Conservation (phyloP, 2,113 vertebrate genomes). For the Pavo muticus region DNA sequence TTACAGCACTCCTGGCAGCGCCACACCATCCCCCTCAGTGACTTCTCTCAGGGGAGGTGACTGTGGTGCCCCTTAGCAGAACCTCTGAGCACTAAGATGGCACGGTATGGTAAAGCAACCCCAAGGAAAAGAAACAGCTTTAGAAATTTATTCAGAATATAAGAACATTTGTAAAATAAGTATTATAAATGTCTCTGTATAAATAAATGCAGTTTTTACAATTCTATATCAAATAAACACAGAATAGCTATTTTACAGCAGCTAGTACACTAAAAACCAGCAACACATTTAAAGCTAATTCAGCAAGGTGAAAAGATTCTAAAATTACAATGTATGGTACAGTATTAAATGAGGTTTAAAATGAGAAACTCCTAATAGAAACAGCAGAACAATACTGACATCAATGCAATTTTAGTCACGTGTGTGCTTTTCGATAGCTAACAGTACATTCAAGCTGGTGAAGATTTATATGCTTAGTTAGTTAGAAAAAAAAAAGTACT, state of each 20-base stretch:
- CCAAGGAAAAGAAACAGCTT: slow-evolving; percentile 51
- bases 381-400: slow-evolving; percentile 65
- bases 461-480: slow-evolving; percentile 11
- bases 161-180: slow-evolving; percentile 87
- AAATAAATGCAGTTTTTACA: slow-evolving; percentile 86
- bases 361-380: slow-evolving; percentile 49
- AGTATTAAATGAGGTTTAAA: slow-evolving; percentile 33
- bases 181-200: slow-evolving; percentile 90
- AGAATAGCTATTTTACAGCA: slow-evolving; percentile 80
- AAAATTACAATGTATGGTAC: slow-evolving; percentile 48
- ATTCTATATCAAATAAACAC: slow-evolving; percentile 83
- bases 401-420: slow-evolving; percentile 54
- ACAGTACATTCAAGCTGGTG: slow-evolving; percentile 74
- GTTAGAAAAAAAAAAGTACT: slow-evolving; percentile 25
- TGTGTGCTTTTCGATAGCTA: slow-evolving; percentile 68
- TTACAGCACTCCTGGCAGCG: neutral
- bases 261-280: slow-evolving; percentile 75
- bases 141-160: slow-evolving; percentile 90
- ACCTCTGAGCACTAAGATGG: neutral
- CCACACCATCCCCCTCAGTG: neutral
- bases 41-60: neutral
- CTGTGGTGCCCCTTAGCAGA: neutral
- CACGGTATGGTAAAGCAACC: neutral
- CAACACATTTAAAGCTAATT: slow-evolving; percentile 61
- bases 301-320: slow-evolving; percentile 15